phyloP scores from a whole-genome alignment of 2,113 vertebrate species.

The Pygoscelis adeliae region DNA sequence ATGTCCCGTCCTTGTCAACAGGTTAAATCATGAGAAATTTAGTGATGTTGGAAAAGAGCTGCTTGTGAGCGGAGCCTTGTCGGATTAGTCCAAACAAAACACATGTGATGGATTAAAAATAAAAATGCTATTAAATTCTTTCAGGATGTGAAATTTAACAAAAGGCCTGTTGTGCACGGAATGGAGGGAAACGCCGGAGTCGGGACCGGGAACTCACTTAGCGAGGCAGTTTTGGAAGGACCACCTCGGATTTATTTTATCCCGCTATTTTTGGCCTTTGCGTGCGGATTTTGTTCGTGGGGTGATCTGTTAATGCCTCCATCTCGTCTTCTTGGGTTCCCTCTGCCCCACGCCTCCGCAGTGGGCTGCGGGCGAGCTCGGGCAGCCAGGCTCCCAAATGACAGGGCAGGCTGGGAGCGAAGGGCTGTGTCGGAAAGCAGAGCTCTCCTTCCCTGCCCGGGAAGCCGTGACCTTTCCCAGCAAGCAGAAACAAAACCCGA shows the following conservation, averaged over 20 bases:
- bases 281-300: fast-evolving
- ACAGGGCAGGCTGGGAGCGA: neutral
- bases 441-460: conserved; percentile 19
- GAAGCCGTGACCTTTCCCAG: conserved; percentile 58
- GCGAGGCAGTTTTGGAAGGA: conserved; percentile 6
- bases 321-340: neutral
- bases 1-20: neutral
- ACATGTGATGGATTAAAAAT: conserved; percentile 70
- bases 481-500: conserved; percentile 60
- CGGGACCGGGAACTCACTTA: neutral
- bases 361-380: fast-evolving
- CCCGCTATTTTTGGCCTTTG: neutral
- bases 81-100: conserved; percentile 52
- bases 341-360: neutral
- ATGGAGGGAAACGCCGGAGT: conserved; percentile 12
- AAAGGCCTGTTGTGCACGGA: conserved; percentile 41
- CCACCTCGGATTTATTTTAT: conserved; percentile 10
- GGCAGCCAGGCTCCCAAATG: neutral
- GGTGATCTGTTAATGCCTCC: neutral
- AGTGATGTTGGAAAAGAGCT: conserved; percentile 41
- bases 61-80: neutral
- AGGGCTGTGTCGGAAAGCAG: neutral
- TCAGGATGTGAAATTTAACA: conserved; percentile 66
- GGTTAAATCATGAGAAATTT: conserved; percentile 34
- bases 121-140: conserved; percentile 69